Evolutionary conservation across 2,888 invertebrate genomes (phyloP), one percentile per base, ranked within the genome.

Genomic region (Seira musarum): DNA sequence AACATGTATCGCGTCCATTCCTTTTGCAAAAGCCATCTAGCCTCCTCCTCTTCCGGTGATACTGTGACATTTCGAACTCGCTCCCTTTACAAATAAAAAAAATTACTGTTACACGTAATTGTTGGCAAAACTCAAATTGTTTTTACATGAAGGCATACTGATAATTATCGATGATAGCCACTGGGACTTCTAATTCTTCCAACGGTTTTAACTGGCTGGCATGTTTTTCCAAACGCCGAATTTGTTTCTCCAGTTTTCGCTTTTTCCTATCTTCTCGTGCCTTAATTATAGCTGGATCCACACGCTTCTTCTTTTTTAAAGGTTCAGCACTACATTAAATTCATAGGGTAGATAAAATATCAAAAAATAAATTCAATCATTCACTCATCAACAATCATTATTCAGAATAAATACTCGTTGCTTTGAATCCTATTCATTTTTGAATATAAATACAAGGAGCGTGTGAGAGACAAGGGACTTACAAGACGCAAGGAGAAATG

Each of bases 141-240:
- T n/a, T n/a, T 17, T n/a, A 66, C 3, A 69, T 24, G 25, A 19
- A 8, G 19, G 88, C 89, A 89, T 90, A 94, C 95, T 90, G 88
- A 87, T 90, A 90, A 87, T 93, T 91, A 87, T 94, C 93, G 21
- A 92, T 87, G 17, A 96, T 88, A 76, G 91, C 90, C 21, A 93
- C 87, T 0, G 95, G 93, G 8, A 94, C 90, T 89, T 97, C 95
- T 83, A 94, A 88, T 90, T 99, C 99, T 75, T 94, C 94, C 60
- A 99, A 92, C 0, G 98, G 97, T 89, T 98, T 99, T 67, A 96
- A 88, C 88, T 96, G 95, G 40, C 93, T 91, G 0, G 94, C 92
- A 90, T 93, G 92, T 88, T 93, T 96, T 88, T 96, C 93, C 80
- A 98, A 89, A 84, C 93, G 91, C 69, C 94, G 91, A 83, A 98